phyloP scores from a whole-genome alignment of 2,113 vertebrate species.

The Corynorhinus townsendii region DNA sequence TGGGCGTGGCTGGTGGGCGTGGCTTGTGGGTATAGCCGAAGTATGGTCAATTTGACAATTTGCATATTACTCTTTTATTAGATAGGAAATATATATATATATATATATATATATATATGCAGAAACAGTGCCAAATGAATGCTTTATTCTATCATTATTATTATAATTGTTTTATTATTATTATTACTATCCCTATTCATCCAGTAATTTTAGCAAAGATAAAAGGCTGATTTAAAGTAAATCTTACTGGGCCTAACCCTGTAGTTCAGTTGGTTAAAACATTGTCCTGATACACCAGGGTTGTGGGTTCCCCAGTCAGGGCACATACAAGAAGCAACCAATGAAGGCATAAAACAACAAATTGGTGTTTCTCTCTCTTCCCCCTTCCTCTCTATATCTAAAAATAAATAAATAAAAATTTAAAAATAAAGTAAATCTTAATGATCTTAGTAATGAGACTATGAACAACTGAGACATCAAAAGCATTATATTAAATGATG shows the following conservation, averaged over 20 bases:
- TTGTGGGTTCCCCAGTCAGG: too few species aligned
- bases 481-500: constrained; percentile 1
- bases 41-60: too few species aligned
- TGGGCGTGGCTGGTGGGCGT: too few species aligned
- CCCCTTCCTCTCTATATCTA: too few species aligned
- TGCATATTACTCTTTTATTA: too few species aligned
- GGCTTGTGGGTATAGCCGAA: too few species aligned
- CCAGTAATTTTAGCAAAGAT: not conserved
- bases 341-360: too few species aligned
- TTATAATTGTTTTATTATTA: not conserved
- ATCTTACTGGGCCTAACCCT: not conserved
- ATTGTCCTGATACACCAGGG: too few species aligned
- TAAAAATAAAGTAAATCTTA: not conserved
- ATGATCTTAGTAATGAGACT: not conserved
- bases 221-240: not conserved
- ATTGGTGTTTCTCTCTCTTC: too few species aligned
- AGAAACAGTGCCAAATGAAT: not conserved
- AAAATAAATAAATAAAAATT: not conserved
- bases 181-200: not conserved
- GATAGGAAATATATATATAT: too few species aligned
- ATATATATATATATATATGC: not conserved
- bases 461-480: not conserved
- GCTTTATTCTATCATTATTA: not conserved
- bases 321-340: too few species aligned
- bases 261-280: too few species aligned